These are phyloP conservation scores for Eristalinus aeneus DNA, from an alignment of 2,888 invertebrate species.

Conservation along the genomic window DNA sequence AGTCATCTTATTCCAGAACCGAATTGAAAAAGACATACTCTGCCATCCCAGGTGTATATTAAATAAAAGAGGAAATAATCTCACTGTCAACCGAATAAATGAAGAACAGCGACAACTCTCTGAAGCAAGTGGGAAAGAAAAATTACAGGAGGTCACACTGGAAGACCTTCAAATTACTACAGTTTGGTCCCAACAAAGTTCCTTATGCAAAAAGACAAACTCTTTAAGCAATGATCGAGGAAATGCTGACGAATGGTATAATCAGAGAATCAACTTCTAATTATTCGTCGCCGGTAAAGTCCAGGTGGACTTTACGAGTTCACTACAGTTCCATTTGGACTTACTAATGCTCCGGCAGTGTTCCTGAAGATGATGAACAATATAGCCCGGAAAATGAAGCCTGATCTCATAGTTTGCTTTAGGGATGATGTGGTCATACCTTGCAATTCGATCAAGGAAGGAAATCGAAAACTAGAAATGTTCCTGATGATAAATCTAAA, in stretches of 20 bases:
- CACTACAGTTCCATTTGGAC: constrained; percentile 6
- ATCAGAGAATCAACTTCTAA: constrained; percentile 8
- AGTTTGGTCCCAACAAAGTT: too few species aligned
- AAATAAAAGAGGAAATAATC: neutral
- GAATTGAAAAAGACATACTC: neutral
- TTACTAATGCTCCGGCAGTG: constrained; percentile 1
- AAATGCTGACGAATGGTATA: constrained; percentile 6
- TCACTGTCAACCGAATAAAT: constrained; percentile 6
- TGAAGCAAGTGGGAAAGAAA: neutral
- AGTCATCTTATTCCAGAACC: constrained; percentile 5
- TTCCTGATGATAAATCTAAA: constrained; percentile 6
- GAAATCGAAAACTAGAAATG: constrained; percentile 11
- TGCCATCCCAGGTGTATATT: neutral
- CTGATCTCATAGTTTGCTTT: constrained; percentile 6
- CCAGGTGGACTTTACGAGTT: constrained; percentile 11
- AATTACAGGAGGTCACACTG: neutral
- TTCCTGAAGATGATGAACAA: constrained; percentile 28
- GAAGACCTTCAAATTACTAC: constrained; percentile 1
- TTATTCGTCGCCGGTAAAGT: constrained; percentile 3
- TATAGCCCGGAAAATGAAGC: constrained; percentile 12
- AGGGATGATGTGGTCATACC: constrained; percentile 27
- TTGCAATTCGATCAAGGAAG: constrained; percentile 3
- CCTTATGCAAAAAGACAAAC: constrained; percentile 11
- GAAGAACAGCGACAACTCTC: neutral
- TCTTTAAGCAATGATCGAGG: neutral